These are phyloP conservation scores for Drosophila borealis DNA, from an alignment of 2,888 invertebrate species.

Conservation along the genomic window DNA sequence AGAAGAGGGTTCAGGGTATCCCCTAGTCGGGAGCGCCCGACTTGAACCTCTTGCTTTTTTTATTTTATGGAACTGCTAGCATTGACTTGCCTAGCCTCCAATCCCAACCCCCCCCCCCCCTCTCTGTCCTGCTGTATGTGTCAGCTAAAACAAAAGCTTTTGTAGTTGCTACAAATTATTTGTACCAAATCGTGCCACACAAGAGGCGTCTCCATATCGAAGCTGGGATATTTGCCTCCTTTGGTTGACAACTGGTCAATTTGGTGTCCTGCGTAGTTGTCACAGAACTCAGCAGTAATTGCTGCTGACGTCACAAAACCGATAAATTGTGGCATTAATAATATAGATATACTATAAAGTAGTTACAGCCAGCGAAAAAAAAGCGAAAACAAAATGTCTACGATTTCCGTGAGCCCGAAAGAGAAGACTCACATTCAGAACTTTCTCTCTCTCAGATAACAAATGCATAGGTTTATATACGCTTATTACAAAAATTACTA, in stretches of 20 bases:
- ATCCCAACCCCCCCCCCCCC: conserved; percentile 7
- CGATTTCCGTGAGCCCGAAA: too few relatives aligned
- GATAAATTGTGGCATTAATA: neutral
- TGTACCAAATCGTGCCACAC: conserved; percentile 14
- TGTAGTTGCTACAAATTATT: conserved; percentile 40
- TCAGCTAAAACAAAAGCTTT: conserved; percentile 52
- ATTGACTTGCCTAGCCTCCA: too few relatives aligned
- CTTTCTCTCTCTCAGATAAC: too few relatives aligned
- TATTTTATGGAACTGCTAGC: neutral
- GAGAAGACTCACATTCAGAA: too few relatives aligned
- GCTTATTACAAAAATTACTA: too few relatives aligned
- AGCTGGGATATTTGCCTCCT: conserved; percentile 23
- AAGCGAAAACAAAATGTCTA: too few relatives aligned
- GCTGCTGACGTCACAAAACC: conserved; percentile 14
- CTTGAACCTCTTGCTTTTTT: too few relatives aligned
- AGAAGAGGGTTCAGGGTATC: too few relatives aligned
- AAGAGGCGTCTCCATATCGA: conserved; percentile 26
- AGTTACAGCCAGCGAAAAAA: neutral
- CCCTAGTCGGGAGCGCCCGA: too few relatives aligned
- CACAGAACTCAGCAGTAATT: conserved; percentile 26
- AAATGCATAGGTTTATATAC: too few relatives aligned
- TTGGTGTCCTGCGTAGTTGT: conserved; percentile 22
- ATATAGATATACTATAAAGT: conserved; percentile 2
- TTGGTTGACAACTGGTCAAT: conserved; percentile 1
- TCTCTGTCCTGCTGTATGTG: conserved; percentile 12